Evolutionary conservation across 2,797 vertebrate species (phyloP), one percentile per base, ranked within the genome.

Genomic region (Schizopygopsis pylzovi): DNA sequence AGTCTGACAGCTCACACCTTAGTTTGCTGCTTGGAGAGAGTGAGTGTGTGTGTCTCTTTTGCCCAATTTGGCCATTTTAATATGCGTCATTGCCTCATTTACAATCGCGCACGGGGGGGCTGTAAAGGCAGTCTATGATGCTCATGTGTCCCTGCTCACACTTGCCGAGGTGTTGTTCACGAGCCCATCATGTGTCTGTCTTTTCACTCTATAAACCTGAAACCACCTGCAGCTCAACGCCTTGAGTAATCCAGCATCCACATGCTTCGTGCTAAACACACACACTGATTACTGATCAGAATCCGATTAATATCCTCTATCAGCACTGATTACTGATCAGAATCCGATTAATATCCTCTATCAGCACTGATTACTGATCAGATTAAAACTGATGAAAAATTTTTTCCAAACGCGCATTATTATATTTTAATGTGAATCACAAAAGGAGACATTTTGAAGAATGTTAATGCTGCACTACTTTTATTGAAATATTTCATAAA

Each of bases 1-100:
- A 71, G 11, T 82, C 54, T 65, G 16, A 37, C 47, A 54, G 43
- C 4, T 87, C 76, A 83, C 86, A 73, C 86, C 86, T 87, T 39
- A 54, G 6, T 83, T 52, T 59, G 85, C 28, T 15, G 61, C 12
- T 13, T 22, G 37, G 13, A 75, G 41, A 45, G 9, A 79, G 67
- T 45, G 78, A 71, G 47, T 16, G 10, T 0, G 77, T 71, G 61
- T 25, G 28, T 67, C 13, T 56, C 63, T 16, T 67, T 81, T 91
- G n/a, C 18, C 72, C 63, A 71, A 52, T 85, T 82, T 82, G 56
- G 33, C 71, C 9, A 20, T 85, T 84, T 79, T 43, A 54, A 81
- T 61, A 72, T 61, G 83, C 8, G 25, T 20, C 65, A 79, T 79
- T 81, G 22, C 1, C 80, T 18, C 47, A 39, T 81, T 70, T 78